Evolutionary conservation across 2,113 vertebrate species (phyloP).

Genomic region (Corynorhinus townsendii): DNA sequence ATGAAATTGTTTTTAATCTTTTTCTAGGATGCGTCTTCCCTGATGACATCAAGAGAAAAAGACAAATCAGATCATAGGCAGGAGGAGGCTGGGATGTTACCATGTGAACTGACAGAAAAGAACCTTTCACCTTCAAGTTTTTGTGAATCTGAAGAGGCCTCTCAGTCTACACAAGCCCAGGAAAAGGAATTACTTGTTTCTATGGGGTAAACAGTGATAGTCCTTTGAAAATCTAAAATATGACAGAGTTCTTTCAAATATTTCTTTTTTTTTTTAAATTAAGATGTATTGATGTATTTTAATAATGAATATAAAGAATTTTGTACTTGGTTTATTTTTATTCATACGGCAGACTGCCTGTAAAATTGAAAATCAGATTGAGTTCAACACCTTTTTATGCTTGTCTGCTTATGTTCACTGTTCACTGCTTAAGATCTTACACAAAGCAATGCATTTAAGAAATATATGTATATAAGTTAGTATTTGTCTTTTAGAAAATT

Average conservation of each 20-base stretch:
- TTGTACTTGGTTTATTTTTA: constrained; percentile 7
- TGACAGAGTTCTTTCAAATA: background rate
- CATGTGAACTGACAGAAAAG: background rate
- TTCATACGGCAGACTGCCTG: background rate
- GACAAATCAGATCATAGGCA: background rate
- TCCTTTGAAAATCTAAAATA: constrained; percentile 32
- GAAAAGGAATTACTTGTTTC: constrained; percentile 39
- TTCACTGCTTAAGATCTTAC: background rate
- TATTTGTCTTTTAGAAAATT: constrained; percentile 20
- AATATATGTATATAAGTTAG: background rate
- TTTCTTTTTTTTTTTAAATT: background rate
- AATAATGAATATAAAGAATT: constrained; percentile 15
- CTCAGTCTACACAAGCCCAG: constrained; percentile 12
- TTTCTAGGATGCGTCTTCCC: constrained; percentile 67
- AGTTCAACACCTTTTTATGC: background rate
- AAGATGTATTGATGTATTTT: background rate
- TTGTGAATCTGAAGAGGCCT: background rate
- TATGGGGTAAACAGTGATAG: constrained; percentile 63
- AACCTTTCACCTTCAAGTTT: background rate
- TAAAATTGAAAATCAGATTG: background rate
- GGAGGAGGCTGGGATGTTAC: background rate
- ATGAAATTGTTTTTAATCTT: background rate
- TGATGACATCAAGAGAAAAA: constrained; percentile 52
- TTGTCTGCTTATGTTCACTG: background rate
- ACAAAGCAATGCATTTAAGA: background rate